These are phyloP conservation scores for Plebejus anna DNA, from an alignment of 2,888 invertebrate genomes.

Conservation along the genomic window DNA sequence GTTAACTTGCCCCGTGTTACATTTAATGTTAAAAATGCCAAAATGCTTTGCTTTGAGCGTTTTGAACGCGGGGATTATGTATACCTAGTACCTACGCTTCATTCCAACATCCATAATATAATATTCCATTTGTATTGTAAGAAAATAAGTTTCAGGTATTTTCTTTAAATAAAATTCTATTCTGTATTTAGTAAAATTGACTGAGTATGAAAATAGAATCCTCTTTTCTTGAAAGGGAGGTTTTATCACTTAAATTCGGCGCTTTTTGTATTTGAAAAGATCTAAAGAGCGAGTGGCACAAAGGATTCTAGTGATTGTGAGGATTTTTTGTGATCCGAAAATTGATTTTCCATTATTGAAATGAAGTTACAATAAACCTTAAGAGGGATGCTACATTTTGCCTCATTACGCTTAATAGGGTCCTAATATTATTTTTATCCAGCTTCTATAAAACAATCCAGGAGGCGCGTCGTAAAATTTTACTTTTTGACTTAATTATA, in stretches of 20 bases:
- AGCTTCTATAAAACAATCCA: background rate
- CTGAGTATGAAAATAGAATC: background rate
- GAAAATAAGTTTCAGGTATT: background rate
- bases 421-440: background rate
- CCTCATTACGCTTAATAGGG: background rate
- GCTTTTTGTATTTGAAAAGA: constrained; percentile 1
- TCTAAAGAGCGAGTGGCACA: background rate
- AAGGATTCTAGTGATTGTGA: constrained; percentile 15
- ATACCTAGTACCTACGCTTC: too few relatives aligned
- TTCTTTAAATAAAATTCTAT: background rate
- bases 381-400: background rate
- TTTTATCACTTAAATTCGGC: constrained; percentile 6
- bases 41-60: too few relatives aligned
- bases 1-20: too few relatives aligned
- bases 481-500: too few relatives aligned
- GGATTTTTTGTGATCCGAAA: constrained; percentile 13
- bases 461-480: background rate
- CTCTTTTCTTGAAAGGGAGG: background rate
- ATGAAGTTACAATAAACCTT: constrained; percentile 10
- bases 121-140: background rate
- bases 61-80: too few relatives aligned
- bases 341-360: constrained; percentile 9
- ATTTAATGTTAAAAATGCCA: too few relatives aligned
- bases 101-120: background rate
- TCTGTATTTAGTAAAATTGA: background rate